Base-by-base conservation (phyloP, 2,113 vertebrate species). In the Cyanocitta stelleri region DNA sequence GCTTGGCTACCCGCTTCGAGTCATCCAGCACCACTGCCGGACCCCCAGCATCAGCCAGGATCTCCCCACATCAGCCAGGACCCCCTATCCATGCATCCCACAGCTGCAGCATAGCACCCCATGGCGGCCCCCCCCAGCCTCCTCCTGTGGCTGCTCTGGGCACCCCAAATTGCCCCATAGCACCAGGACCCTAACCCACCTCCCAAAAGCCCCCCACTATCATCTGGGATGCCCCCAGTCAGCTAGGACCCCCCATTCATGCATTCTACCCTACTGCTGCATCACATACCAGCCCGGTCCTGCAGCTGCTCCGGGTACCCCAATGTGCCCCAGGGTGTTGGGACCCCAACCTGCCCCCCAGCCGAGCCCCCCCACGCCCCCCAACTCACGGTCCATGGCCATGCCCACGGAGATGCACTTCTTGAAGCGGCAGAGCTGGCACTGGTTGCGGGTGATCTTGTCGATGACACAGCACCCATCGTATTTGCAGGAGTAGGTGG, bases 361-460 rank as follows among this genome's bases (percentile, higher is more conserved):
- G 48, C 30, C 0, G 4, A 62, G 30, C 54, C 24, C 39, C 46
- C 19, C 14, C 0, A 18, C 3, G 27, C 52, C 68, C 76, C 37
- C 33, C 56, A 48, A 96, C 98, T 98, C 97, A 98, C 98, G 5
- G 93, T 98, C 98, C 98, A 98, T 98, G 97, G 98, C 98, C 98
- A 98, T 98, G 97, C 98, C 98, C 96, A 98, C 98, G 7, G 98
- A 97, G 95, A 99, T 99, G 98, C 99, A 99, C 97, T 99, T 99
- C 98, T 99, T 99, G 94, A 99, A 99, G 97, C 99, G 99, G 93
- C 99, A 99, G 75, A 99, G 98, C 98, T 99, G 99, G 97, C 99
- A 99, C 98, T 99, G 99, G 97, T 99, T 99, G 96, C 99, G 98
- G 44, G 99, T 99, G 98, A 99, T 99, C 97, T 99, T 99, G 97